phyloP scores from a whole-genome alignment of 1,140 invertebrate genomes.

The Drosophila teissieri region DNA sequence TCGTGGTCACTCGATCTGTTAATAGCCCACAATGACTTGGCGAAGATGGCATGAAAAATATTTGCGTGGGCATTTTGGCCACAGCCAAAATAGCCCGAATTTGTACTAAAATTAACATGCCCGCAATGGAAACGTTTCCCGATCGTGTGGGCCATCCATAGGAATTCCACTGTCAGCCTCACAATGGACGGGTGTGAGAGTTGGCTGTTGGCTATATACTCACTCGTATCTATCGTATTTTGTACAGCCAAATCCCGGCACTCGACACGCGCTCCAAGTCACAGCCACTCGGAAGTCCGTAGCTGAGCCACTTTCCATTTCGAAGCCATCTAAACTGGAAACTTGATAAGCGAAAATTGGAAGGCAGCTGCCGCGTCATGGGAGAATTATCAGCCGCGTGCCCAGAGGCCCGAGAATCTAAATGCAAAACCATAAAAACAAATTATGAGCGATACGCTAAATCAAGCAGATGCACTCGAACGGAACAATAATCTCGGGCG shows the following conservation, averaged over 20 bases:
- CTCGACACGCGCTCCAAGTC: constrained; percentile 27
- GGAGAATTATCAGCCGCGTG: constrained; percentile 57
- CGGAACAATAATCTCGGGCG: constrained; percentile 50
- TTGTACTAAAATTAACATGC: constrained; percentile 75
- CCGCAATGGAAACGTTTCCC: constrained; percentile 52
- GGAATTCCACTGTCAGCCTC: constrained; percentile 55
- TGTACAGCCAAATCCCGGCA: not conserved
- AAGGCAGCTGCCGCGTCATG: constrained; percentile 30
- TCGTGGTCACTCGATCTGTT: constrained; percentile 48
- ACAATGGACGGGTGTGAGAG: constrained; percentile 54
- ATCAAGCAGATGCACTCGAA: constrained; percentile 73
- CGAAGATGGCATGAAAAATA: constrained; percentile 48
- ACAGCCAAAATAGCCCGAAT: constrained; percentile 62
- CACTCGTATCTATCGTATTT: not conserved
- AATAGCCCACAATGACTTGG: constrained; percentile 69
- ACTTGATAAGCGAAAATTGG: constrained; percentile 54
- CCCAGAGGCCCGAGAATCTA: constrained; percentile 38
- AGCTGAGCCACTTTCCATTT: constrained; percentile 64
- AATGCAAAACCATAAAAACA: constrained; percentile 82
- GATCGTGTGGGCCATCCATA: constrained; percentile 21
- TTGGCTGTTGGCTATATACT: not conserved
- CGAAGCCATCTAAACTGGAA: constrained; percentile 19
- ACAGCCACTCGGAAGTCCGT: constrained; percentile 11
- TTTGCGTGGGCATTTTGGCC: constrained; percentile 68
- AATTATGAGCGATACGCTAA: constrained; percentile 84